Base-by-base conservation (phyloP, 2,113 vertebrate genomes). In the Saimiri boliviensis region DNA sequence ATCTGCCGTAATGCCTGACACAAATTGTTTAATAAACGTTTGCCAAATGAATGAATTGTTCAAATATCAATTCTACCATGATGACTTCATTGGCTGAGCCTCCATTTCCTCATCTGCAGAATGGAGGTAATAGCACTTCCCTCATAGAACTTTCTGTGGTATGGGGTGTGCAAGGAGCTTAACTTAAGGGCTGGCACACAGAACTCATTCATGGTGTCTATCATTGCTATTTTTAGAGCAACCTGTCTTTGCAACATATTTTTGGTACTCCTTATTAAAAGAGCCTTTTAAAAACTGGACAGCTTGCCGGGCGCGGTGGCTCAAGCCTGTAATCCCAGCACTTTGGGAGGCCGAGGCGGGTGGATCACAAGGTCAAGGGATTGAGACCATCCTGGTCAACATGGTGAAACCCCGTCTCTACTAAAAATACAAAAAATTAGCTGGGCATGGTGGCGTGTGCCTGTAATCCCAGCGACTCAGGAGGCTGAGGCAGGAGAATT, bases 221-320 rank as follows among this genome's bases (percentile, higher is more conserved):
- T 68, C 60, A 4, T n/a, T 71, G 70, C 86, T 91, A 25, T 60
- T 90, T 91, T 82, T 70, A 77, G n/a, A 68, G 10, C 54, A 82
- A 74, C 1, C 19, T 95, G 30, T 91, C 32, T 95, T 77, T 87
- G 86, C 91, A 76, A 68, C 52, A 56, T 84, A 52, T 92, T 91
- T 40, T 66, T 76, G 32, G 71, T 71, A 76, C 52, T 66, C 11
- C 56, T 92, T 87, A 49, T 66, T 73, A 42, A 92, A 89, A 80
- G 68, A 70, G 19, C 66, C 21, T 91, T 95, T 95, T 58, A 63
- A 95, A 96, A 52, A 74, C 13, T 45, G 52, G 60, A 45, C 16
- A 47, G 10, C 49, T 95, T 91, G 42, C n/a, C n/a, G n/a, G n/a
- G n/a, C n/a, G n/a, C n/a, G n/a, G n/a, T n/a, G n/a, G n/a, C n/a